These are phyloP conservation scores for Drosophila subobscura DNA, from an alignment of 1,140 invertebrate species.

Conservation along the genomic window DNA sequence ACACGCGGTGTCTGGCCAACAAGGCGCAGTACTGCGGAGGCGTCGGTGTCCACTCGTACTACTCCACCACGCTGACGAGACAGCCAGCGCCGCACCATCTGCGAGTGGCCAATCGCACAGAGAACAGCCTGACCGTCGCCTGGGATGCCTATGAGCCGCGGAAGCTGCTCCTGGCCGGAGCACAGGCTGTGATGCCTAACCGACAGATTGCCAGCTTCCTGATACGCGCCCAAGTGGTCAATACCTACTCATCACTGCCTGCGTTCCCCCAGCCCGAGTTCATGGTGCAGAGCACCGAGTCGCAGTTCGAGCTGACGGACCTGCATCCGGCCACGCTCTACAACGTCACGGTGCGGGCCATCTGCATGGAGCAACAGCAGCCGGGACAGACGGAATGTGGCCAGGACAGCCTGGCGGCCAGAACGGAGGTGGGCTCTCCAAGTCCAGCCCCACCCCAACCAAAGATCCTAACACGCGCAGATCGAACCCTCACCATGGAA, in stretches of 20 bases:
- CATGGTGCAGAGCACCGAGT: constrained; percentile 84
- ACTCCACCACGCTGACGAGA: constrained; percentile 83
- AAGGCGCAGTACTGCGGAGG: constrained; percentile 85
- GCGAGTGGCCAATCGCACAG: constrained; percentile 84
- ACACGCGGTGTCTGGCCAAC: constrained; percentile 84
- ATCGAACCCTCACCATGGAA: constrained; percentile 86
- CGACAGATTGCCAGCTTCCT: constrained; percentile 84
- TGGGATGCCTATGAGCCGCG: constrained; percentile 84
- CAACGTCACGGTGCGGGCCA: constrained; percentile 87
- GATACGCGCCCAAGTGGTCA: constrained; percentile 83
- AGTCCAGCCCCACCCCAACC: constrained; percentile 87
- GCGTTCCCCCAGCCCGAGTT: constrained; percentile 79
- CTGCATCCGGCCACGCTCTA: constrained; percentile 90
- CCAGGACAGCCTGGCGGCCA: constrained; percentile 84
- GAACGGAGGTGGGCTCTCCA: constrained; percentile 88
- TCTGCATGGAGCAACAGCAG: constrained; percentile 83
- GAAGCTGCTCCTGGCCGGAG: constrained; percentile 55
- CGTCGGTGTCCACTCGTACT: constrained; percentile 84
- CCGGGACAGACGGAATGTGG: constrained; percentile 84
- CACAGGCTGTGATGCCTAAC: constrained; percentile 32
- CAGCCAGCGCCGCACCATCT: constrained; percentile 84
- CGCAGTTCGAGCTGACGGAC: constrained; percentile 85
- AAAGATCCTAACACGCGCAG: constrained; percentile 85
- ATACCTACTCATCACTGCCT: constrained; percentile 83
- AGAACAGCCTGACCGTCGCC: constrained; percentile 84